Evolutionary conservation across 2,888 invertebrate genomes (phyloP).

Genomic region (Terebella lapidaria): DNA sequence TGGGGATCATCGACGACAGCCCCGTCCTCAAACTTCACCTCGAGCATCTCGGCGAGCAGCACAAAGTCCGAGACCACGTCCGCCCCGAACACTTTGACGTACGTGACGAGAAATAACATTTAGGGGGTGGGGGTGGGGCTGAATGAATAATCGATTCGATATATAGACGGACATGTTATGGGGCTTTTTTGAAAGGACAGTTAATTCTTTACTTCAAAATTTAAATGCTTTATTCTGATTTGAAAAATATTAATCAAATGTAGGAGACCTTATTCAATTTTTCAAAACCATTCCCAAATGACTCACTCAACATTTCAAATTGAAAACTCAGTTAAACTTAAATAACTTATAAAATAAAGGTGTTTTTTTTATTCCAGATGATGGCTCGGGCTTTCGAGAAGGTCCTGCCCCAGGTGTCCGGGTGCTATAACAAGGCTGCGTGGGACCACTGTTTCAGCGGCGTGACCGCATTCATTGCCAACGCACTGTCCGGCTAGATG

Average conservation of each 20-base stretch:
- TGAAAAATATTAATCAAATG: too few species aligned
- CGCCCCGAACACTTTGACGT: conserved; percentile 16
- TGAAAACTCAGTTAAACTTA: too few species aligned
- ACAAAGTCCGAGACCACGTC: conserved; percentile 15
- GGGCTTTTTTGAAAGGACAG: too few species aligned
- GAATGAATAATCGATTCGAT: too few species aligned
- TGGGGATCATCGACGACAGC: conserved; percentile 18
- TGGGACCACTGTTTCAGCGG: conserved; percentile 14
- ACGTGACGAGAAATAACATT: neutral
- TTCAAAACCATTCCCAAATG: too few species aligned
- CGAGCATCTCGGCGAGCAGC: conserved; percentile 18
- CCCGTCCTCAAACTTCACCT: conserved; percentile 15
- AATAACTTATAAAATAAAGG: too few species aligned
- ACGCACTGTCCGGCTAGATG: neutral
- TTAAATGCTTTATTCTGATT: too few species aligned
- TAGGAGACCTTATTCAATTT: too few species aligned
- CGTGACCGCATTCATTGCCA: neutral
- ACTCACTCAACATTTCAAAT: too few species aligned
- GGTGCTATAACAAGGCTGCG: conserved; percentile 19
- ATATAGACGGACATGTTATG: too few species aligned
- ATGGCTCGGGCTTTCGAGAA: conserved; percentile 11
- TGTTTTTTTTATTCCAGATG: conserved; percentile 6
- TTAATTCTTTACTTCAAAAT: too few species aligned
- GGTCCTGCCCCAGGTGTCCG: conserved; percentile 18
- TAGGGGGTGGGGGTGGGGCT: neutral